phyloP scores from a whole-genome alignment of 2,797 vertebrate genomes.

The Leptodactylus fallax region DNA sequence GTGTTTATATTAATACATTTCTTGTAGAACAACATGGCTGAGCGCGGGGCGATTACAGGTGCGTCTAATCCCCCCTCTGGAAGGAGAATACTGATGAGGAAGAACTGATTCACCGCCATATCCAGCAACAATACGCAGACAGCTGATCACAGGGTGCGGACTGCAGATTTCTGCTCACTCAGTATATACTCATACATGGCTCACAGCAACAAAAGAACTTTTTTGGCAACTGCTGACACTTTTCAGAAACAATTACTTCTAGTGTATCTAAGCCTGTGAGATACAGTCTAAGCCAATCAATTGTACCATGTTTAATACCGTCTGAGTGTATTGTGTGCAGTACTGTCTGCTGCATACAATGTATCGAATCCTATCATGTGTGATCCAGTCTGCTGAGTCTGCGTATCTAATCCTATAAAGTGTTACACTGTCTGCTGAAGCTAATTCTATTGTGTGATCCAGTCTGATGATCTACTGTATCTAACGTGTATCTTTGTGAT shows the following conservation, averaged over 20 bases:
- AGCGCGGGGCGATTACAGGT: neutral
- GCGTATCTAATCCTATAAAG: too few species aligned
- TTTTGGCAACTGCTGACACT: too few species aligned
- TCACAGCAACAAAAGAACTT: too few species aligned
- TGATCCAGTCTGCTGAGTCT: too few species aligned
- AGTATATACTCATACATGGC: too few species aligned
- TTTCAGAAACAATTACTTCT: neutral
- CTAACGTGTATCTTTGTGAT: neutral
- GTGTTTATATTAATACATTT: neutral
- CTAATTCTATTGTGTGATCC: too few species aligned
- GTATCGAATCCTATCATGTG: neutral
- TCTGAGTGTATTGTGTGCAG: neutral
- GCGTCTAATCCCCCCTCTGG: neutral
- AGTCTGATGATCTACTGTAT: neutral
- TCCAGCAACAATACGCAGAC: neutral
- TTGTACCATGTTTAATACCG: too few species aligned
- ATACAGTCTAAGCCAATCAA: too few species aligned
- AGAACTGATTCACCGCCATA: neutral
- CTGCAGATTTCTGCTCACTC: too few species aligned
- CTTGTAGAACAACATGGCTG: slow-evolving; percentile 2
- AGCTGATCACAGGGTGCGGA: too few species aligned
- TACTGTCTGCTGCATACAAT: neutral
- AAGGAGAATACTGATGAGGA: slow-evolving; percentile 2
- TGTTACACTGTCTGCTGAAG: neutral
- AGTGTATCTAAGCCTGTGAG: neutral